phyloP scores from a whole-genome alignment of 2,888 invertebrate genomes.

The Macroteleia sp. region DNA sequence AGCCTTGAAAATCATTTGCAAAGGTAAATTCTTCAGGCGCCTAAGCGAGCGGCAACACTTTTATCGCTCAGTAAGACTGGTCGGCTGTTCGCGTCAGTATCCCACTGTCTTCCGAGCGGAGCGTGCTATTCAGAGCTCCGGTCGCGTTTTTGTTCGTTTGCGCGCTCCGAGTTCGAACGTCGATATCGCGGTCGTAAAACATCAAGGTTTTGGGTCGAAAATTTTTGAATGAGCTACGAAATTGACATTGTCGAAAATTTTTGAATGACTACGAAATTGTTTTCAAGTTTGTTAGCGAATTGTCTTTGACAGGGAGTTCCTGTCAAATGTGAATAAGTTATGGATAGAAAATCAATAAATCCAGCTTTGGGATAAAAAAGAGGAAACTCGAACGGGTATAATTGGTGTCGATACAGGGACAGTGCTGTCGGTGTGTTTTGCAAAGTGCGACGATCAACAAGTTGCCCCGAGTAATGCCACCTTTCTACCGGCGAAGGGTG shows the following conservation, averaged over 20 bases:
- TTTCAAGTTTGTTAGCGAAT: no score
- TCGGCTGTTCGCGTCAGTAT: constrained; percentile 53
- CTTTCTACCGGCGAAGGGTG: no score
- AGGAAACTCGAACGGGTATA: not conserved
- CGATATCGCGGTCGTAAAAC: no score
- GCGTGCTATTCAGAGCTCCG: constrained; percentile 18
- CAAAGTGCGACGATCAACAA: constrained; percentile 18
- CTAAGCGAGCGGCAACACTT: constrained; percentile 50
- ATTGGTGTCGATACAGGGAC: not conserved
- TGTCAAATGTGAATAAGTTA: no score
- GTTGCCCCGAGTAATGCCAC: no score
- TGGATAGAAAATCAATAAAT: not conserved
- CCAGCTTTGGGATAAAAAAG: not conserved
- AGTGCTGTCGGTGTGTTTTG: not conserved
- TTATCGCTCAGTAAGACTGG: constrained; percentile 46
- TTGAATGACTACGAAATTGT: no score
- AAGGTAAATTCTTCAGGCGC: constrained; percentile 49
- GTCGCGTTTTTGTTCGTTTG: constrained; percentile 33
- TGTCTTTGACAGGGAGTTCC: no score
- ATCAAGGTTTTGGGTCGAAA: no score
- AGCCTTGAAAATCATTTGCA: constrained; percentile 34
- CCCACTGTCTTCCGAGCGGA: constrained; percentile 52
- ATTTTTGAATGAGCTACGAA: no score
- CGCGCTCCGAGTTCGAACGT: not conserved
- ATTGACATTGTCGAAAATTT: no score